These are phyloP conservation scores for Chaenocephalus aceratus DNA, from an alignment of 2,113 vertebrate species.

Conservation along the genomic window DNA sequence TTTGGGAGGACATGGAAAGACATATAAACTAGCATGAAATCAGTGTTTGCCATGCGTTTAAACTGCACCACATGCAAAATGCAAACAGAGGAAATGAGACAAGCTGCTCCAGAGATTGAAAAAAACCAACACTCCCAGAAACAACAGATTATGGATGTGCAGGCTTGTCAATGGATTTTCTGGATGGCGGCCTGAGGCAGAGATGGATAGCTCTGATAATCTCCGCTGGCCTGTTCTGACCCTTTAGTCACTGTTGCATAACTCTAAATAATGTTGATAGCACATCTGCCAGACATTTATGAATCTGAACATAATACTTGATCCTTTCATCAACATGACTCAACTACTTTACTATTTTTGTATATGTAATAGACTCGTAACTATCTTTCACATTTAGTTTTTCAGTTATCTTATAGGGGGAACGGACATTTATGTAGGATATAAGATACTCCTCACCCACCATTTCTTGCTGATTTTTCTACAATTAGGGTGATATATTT, in stretches of 20 bases:
- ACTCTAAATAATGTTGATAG: slow-evolving; percentile 59
- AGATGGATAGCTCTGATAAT: slow-evolving; percentile 71
- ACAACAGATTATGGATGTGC: slow-evolving; percentile 69
- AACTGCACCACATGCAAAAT: slow-evolving; percentile 41
- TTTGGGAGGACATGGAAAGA: background rate
- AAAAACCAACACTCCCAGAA: slow-evolving; percentile 53
- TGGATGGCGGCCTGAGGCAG: slow-evolving; percentile 55
- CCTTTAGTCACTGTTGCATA: slow-evolving; percentile 65
- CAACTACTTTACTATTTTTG: background rate
- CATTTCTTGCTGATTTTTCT: slow-evolving; percentile 30
- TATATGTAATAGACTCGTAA: too few relatives aligned
- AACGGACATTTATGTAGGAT: slow-evolving; percentile 38
- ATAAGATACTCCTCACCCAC: slow-evolving; percentile 18
- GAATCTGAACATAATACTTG: slow-evolving; percentile 13
- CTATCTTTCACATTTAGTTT: background rate
- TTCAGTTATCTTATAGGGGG: slow-evolving; percentile 2
- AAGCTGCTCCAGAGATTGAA: slow-evolving; percentile 33
- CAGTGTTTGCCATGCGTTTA: slow-evolving; percentile 16
- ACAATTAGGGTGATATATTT: slow-evolving; percentile 28
- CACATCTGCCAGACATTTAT: slow-evolving; percentile 62
- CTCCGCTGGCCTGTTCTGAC: slow-evolving; percentile 47
- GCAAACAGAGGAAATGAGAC: slow-evolving; percentile 48
- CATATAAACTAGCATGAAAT: background rate
- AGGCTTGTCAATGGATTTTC: slow-evolving; percentile 66
- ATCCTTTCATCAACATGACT: slow-evolving; percentile 15